Conservation (phyloP, 2,797 vertebrate genomes). For the Eutrigla gurnardus region DNA sequence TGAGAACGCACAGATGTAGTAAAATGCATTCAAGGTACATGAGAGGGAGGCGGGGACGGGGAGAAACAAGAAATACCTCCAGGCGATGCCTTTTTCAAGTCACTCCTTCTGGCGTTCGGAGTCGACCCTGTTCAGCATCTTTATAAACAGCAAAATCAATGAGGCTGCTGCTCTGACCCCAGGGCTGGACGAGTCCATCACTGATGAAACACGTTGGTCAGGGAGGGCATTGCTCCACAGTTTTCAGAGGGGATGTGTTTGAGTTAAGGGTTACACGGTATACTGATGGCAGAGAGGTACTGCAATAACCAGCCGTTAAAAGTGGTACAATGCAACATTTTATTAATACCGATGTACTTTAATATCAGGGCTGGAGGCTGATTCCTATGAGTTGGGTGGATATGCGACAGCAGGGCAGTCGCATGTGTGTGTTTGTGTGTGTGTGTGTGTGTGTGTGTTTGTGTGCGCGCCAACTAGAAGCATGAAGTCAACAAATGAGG, state of each 20-base stretch:
- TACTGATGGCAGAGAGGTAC: background rate
- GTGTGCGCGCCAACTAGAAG: background rate
- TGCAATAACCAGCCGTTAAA: background rate
- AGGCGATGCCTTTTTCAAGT: conserved; percentile 47
- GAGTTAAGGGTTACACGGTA: background rate
- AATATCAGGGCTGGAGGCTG: background rate
- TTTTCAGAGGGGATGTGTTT: conserved; percentile 10
- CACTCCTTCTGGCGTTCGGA: conserved; percentile 54
- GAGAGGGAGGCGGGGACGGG: conserved; percentile 20
- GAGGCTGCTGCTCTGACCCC: conserved; percentile 57
- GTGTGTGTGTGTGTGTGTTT: too few species aligned
- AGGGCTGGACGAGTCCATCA: conserved; percentile 51
- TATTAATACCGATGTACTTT: background rate
- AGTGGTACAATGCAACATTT: background rate
- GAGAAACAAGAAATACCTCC: conserved; percentile 24
- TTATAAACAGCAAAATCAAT: conserved; percentile 75
- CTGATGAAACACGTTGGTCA: conserved; percentile 48
- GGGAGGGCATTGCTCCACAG: conserved; percentile 17
- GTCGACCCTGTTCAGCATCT: conserved; percentile 64
- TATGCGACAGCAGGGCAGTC: too few species aligned
- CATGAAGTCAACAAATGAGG: background rate
- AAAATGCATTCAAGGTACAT: conserved; percentile 36
- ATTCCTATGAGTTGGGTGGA: too few species aligned
- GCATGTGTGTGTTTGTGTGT: too few species aligned
- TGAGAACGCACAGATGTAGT: conserved; percentile 12